phyloP scores from a whole-genome alignment of 2,113 vertebrate species.

The Erythrocercus mccallii region DNA sequence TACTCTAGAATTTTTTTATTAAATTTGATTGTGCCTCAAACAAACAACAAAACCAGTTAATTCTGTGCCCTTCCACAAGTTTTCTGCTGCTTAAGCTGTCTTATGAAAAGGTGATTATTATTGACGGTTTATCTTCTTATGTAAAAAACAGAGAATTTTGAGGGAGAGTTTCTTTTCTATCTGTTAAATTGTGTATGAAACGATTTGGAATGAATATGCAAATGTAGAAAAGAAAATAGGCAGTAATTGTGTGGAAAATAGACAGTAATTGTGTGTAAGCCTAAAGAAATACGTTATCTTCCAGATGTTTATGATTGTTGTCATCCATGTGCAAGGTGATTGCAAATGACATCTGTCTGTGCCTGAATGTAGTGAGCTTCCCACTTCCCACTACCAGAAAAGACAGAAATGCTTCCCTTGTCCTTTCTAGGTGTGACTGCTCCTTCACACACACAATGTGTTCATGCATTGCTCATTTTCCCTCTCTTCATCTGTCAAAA shows the following conservation, averaged over 20 bases:
- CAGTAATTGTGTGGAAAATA: background rate
- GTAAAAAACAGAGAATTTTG: background rate
- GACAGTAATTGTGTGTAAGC: background rate
- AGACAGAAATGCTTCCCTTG: background rate
- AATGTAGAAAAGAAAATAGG: background rate
- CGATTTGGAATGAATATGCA: background rate
- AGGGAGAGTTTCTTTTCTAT: background rate
- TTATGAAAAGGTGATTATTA: background rate
- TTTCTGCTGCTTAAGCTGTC: background rate
- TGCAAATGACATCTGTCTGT: background rate
- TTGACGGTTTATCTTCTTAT: background rate
- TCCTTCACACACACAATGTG: background rate
- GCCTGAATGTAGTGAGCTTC: background rate
- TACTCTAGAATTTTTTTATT: background rate
- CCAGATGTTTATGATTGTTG: background rate
- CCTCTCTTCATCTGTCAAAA: background rate
- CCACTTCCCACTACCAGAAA: background rate
- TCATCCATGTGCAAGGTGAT: background rate
- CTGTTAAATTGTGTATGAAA: background rate
- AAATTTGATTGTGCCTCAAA: background rate
- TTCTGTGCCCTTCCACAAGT: background rate
- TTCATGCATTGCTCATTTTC: background rate
- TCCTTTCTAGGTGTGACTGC: background rate
- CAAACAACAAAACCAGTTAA: background rate
- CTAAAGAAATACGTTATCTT: background rate